Base-by-base conservation (phyloP, 2,113 vertebrate genomes). In the Protobothrops mucrosquamatus region DNA sequence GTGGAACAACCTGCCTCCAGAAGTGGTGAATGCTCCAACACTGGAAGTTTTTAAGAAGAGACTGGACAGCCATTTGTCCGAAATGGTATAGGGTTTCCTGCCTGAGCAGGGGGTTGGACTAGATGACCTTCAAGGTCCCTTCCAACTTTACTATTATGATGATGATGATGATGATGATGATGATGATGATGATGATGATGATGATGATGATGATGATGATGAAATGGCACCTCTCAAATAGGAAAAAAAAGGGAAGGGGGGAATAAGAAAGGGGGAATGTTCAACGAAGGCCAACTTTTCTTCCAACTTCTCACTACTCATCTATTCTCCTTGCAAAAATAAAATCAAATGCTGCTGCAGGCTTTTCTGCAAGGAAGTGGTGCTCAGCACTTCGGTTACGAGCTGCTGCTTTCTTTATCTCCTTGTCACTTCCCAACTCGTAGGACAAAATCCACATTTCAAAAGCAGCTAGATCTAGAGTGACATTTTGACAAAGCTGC, bases 401-500 rank as follows among this genome's bases (percentile, higher is more conserved):
- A 89, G 56, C 74, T n/a, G 81, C 23, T 54, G 48, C 74, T 26
- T 59, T 54, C 29, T 85, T 48, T 61, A 3, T 89, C 91, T 86
- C 93, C 51, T 61, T 92, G 91, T 89, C 56, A 86, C 51, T 55
- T 87, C 55, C 91, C 14, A 46, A 51, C 88, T 55, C 57, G 55
- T 22, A 89, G 85, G 48, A 26, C 15, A 56, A 74, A 89, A 86
- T 92, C 81, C 59, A 56, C 43, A 46, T 69, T 81, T 87, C 69
- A 64, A 90, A 89, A 92, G 74, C 20, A 14, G 18, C 74, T 52
- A 26, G 46, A 90, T 87, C 39, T 48, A 87, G 57, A 48, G 88
- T 90, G 93, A 94, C 87, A 34, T 86, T 87, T 69, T 74, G 88
- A 90, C 81, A 92, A 91, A 94, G 57, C 56, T 87, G 91, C 91